Conservation (phyloP, 2,113 vertebrate species). For the Rhinichthys klamathensis region DNA sequence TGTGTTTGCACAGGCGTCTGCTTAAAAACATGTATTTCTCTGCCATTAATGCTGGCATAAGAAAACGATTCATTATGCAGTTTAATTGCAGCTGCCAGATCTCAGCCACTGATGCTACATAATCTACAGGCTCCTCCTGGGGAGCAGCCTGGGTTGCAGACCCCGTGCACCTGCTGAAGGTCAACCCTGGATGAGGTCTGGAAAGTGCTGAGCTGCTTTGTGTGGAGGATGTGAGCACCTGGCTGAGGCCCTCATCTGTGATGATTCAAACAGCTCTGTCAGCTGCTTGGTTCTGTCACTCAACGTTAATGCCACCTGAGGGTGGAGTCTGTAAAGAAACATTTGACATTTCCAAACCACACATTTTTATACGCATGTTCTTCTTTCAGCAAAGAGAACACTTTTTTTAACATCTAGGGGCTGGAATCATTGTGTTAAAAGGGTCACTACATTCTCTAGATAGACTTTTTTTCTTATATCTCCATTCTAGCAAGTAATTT, state of each 20-base stretch:
- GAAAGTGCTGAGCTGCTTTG: conserved; percentile 31
- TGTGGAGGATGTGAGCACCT: conserved; percentile 21
- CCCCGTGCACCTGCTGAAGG: conserved; percentile 50
- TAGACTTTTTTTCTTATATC: background rate
- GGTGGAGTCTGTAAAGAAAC: background rate
- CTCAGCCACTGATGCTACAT: conserved; percentile 53
- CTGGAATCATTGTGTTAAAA: background rate
- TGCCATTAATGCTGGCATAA: conserved; percentile 56
- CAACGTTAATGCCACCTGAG: background rate
- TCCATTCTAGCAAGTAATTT: too few relatives aligned
- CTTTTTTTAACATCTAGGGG: background rate
- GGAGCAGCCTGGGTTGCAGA: conserved; percentile 31
- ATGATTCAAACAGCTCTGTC: background rate
- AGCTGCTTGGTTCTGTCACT: background rate
- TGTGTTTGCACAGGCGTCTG: conserved; percentile 12
- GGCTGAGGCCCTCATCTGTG: conserved; percentile 14
- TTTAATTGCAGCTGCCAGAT: conserved; percentile 51
- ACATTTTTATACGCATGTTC: background rate
- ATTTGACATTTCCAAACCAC: background rate
- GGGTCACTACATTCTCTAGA: conserved; percentile 2
- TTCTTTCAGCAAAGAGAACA: background rate
- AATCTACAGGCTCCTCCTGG: conserved; percentile 54
- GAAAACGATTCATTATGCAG: conserved; percentile 57
- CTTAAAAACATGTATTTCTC: background rate
- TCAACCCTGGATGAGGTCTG: conserved; percentile 55